These are phyloP conservation scores for Petromus typicus DNA, from an alignment of 2,113 vertebrate species.

Conservation along the genomic window DNA sequence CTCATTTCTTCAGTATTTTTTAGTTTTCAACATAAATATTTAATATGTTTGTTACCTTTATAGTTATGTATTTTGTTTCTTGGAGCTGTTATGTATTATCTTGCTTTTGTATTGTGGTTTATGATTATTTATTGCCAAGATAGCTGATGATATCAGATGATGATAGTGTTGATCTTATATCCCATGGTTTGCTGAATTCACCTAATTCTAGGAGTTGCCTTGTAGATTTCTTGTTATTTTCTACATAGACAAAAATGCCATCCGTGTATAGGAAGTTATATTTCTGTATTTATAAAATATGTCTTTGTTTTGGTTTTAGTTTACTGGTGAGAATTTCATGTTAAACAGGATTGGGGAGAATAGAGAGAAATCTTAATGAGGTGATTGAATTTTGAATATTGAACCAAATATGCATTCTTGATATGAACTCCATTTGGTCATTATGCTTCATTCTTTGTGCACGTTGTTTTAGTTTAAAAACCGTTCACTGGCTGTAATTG, in stretches of 20 bases:
- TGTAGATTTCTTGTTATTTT: not conserved
- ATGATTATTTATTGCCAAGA: not conserved
- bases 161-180: not conserved
- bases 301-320: not conserved
- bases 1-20: not conserved
- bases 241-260: not conserved
- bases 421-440: not conserved
- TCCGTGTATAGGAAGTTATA: not conserved
- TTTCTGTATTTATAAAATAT: not conserved
- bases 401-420: not conserved
- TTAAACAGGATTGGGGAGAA: not conserved
- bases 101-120: constrained; percentile 17
- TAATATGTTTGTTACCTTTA: not conserved
- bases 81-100: not conserved
- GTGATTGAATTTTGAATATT: not conserved
- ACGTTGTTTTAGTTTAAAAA: not conserved
- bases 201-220: constrained; percentile 1
- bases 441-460: not conserved
- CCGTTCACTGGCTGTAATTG: not conserved
- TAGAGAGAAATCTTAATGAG: not conserved
- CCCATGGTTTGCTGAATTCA: not conserved
- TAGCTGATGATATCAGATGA: not conserved
- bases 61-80: not conserved
- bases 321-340: not conserved
- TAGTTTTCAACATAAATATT: not conserved